phyloP scores from a whole-genome alignment of 1,140 invertebrate genomes.

The Rhyacophila brunnea region DNA sequence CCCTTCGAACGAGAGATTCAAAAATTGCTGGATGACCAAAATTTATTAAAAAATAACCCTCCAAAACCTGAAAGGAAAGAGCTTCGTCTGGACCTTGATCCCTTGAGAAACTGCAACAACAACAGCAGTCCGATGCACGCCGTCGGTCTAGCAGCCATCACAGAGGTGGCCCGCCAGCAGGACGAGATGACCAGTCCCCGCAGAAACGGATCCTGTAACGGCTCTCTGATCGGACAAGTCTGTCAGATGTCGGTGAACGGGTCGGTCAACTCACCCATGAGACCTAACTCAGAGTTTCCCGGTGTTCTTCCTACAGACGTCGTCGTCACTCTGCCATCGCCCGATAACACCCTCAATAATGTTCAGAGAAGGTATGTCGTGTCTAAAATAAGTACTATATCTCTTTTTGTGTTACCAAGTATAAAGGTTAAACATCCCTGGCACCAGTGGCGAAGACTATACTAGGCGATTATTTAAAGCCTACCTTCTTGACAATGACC shows the following conservation, averaged over 20 bases:
- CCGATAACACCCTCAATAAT: slow-evolving; percentile 39
- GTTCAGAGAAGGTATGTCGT: slow-evolving; percentile 33
- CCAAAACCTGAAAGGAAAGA: slow-evolving; percentile 58
- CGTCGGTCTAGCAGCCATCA: slow-evolving; percentile 62
- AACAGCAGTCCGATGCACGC: slow-evolving; percentile 57
- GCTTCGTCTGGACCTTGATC: slow-evolving; percentile 51
- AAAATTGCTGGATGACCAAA: slow-evolving; percentile 70
- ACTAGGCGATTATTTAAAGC: too few species aligned
- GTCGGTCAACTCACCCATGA: slow-evolving; percentile 31
- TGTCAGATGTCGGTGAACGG: slow-evolving; percentile 18
- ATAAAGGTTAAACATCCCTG: too few species aligned
- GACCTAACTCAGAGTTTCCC: slow-evolving; percentile 44
- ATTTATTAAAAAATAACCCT: slow-evolving; percentile 59
- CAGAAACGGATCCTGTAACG: slow-evolving; percentile 30
- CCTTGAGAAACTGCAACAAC: slow-evolving; percentile 49
- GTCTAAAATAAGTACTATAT: slow-evolving; percentile 4
- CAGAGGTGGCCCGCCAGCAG: slow-evolving; percentile 55
- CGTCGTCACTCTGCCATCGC: slow-evolving; percentile 49
- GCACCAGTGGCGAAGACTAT: too few species aligned
- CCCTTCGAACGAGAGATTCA: slow-evolving; percentile 73
- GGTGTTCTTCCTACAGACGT: slow-evolving; percentile 53
- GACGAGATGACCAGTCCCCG: slow-evolving; percentile 37
- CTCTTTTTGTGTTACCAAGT: neutral
- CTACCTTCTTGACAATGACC: too few species aligned
- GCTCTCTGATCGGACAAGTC: slow-evolving; percentile 4